Conservation (phyloP, 2,888 invertebrate species). For the Eueremaeus valkanovi region DNA sequence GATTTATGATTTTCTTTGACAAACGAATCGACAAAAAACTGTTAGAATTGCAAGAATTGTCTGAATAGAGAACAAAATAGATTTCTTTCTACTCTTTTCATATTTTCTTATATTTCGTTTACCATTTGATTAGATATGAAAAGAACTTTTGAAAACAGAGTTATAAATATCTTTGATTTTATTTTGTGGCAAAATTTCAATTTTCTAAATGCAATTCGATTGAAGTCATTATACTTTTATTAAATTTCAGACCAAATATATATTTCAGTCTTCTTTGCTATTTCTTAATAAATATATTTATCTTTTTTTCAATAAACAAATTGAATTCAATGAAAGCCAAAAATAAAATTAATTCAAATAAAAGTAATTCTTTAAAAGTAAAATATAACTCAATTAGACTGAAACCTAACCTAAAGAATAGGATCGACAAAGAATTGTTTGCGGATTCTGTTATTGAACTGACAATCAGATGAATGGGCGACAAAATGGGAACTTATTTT, state of each 20-base stretch:
- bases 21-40: not conserved
- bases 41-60: not conserved
- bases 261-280: not conserved
- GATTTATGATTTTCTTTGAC: constrained; percentile 21
- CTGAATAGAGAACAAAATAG: not conserved
- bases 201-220: not conserved
- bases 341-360: not conserved
- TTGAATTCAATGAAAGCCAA: not conserved
- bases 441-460: not conserved
- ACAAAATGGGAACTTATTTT: not conserved
- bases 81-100: not conserved
- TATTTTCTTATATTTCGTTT: not conserved
- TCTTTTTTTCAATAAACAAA: not conserved
- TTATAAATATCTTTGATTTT: not conserved
- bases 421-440: not conserved
- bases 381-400: not conserved
- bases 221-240: not conserved
- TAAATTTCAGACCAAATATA: not conserved
- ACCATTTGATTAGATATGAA: not conserved
- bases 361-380: not conserved
- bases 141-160: not conserved
- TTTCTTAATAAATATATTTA: not conserved
- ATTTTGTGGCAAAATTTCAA: not conserved
- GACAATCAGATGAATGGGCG: not conserved
- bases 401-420: not conserved